A percentile compares a stretch with the other conserved stretches of the same genome.
These are phyloP conservation scores for Nematopogon swammerdamellus DNA, from an alignment of 2,888 invertebrate species.

Conservation along the genomic window DNA sequence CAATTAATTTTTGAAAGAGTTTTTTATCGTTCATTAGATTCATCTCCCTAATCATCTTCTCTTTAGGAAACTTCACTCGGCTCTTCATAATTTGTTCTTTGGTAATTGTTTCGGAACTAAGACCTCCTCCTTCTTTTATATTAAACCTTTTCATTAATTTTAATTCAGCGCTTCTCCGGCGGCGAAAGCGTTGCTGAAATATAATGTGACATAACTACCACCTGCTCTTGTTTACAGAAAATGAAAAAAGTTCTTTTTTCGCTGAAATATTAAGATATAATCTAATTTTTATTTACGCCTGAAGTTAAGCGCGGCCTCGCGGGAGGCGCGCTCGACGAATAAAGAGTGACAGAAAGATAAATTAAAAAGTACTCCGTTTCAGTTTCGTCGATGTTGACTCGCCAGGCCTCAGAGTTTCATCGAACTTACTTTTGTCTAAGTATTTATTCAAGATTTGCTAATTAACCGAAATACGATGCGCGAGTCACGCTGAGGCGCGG, in stretches of 20 bases:
- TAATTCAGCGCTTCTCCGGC: not conserved
- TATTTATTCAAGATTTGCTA: not conserved
- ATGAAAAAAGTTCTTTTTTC: not conserved
- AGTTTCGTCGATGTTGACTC: not conserved
- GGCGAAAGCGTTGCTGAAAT: not conserved
- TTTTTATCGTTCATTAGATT: too few species aligned
- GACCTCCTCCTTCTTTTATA: too few species aligned
- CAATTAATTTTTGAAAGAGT: too few species aligned
- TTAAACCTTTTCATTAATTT: not conserved
- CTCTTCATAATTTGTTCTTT: too few species aligned
- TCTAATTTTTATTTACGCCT: not conserved
- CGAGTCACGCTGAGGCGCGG: too few species aligned
- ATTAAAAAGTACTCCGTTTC: not conserved
- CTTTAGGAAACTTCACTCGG: too few species aligned
- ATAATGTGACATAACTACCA: not conserved
- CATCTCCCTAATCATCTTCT: too few species aligned
- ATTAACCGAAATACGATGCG: too few species aligned
- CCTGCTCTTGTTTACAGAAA: not conserved
- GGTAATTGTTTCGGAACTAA: too few species aligned
- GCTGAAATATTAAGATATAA: not conserved
- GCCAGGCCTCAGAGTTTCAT: too few species aligned
- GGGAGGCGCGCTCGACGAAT: not conserved
- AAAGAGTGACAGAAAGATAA: not conserved
- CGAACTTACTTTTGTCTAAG: not conserved
- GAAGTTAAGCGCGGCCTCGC: not conserved